Evolutionary conservation across 2,888 invertebrate species (phyloP).

Genomic region (Blomia tropicalis): DNA sequence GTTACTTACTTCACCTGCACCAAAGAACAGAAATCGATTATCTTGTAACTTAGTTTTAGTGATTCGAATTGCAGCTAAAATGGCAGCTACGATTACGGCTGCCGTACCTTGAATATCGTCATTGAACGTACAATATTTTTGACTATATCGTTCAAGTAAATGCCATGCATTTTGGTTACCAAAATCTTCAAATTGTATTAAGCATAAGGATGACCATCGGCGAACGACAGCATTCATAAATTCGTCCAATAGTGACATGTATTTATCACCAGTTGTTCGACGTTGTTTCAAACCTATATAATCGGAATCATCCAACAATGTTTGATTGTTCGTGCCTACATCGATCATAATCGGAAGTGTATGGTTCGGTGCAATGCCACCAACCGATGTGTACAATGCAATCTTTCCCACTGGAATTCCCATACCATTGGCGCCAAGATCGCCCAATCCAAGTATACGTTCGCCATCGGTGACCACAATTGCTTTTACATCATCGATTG

Average conservation of each 20-base stretch:
- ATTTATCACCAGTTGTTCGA: slow-evolving; percentile 61
- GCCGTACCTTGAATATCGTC: slow-evolving; percentile 82
- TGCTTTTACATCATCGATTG: slow-evolving; percentile 42
- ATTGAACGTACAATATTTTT: slow-evolving; percentile 81
- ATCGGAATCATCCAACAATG: slow-evolving; percentile 72
- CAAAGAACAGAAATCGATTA: slow-evolving; percentile 77
- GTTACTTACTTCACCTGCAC: slow-evolving; percentile 73
- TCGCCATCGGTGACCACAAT: slow-evolving; percentile 72
- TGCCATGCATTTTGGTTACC: slow-evolving; percentile 92
- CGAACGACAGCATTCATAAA: slow-evolving; percentile 80
- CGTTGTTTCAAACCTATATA: slow-evolving; percentile 82
- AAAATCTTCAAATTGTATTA: slow-evolving; percentile 87
- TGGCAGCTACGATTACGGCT: slow-evolving; percentile 80
- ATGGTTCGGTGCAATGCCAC: slow-evolving; percentile 85
- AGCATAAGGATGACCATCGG: slow-evolving; percentile 39
- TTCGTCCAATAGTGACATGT: slow-evolving; percentile 88
- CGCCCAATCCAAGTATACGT: slow-evolving; percentile 88
- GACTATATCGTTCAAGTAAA: slow-evolving; percentile 70
- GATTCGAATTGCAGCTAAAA: slow-evolving; percentile 66
- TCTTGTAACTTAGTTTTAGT: slow-evolving; percentile 66
- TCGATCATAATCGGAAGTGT: slow-evolving; percentile 86
- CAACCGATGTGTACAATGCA: slow-evolving; percentile 87
- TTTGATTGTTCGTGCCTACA: slow-evolving; percentile 79
- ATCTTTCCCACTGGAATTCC: slow-evolving; percentile 97
- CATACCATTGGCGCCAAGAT: slow-evolving; percentile 93